Base-by-base conservation (phyloP, 2,888 invertebrate species). In the Sesamia inferens region DNA sequence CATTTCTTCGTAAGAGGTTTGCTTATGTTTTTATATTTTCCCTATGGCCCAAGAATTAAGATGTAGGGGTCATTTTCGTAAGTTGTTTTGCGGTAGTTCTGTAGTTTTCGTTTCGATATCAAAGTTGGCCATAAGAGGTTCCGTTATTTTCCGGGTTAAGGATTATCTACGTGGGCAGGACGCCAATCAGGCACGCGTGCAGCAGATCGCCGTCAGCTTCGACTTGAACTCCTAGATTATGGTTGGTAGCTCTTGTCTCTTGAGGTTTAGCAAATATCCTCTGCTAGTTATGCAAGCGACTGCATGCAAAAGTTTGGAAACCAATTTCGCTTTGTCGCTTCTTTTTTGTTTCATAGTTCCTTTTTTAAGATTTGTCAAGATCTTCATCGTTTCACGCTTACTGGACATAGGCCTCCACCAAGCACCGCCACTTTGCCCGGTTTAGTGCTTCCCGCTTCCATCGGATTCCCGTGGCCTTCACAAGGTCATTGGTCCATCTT, bases 1-100 rank as follows among this genome's bases (percentile, higher is more conserved):
- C 31, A 44, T 69, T 81, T 77, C 59, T 67, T 72, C 48, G 44
- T 63, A 67, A 69, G n/a, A 44, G 51, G 57, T 51, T 24, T 74
- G 22, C 3, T 63, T 67, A n/a, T 51, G 31, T 22, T 61, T 42
- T 65, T 58, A 48, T 63, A 31, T 54, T 48, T 64, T 59, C n/a
- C 13, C 19, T 71, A 44, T 66, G 19, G 51, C 10, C 14, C 5
- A 22, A 68, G 11, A 42, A 55, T 74, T 44, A 64, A 14, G 62
- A 0, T 47, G 19, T 14, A 24, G 16, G 11, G 14, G 7, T 24
- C 2, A 47, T 63, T 58, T 48, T 13, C 5, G 19, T 31, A 54
- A 64, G 10, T 39, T 68, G 13, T 44, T 13, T 44, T 59, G 19
- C 2, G 10, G 13, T 55, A 48, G 6, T 51, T 48, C 19, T 31